A percentile compares a stretch with the other conserved stretches of the same genome.
Conservation (phyloP, 2,888 invertebrate genomes). For the Agonopterix arenella region DNA sequence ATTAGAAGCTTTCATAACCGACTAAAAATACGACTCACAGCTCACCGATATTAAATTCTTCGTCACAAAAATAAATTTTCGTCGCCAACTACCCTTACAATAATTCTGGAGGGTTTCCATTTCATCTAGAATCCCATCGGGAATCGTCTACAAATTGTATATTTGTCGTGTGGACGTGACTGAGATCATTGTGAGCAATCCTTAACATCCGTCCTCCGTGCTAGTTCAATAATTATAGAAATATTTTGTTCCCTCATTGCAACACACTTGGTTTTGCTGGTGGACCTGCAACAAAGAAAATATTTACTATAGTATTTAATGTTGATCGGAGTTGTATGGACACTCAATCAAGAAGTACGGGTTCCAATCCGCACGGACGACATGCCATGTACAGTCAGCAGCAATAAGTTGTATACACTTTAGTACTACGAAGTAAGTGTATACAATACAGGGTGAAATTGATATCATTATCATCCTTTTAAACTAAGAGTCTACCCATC, state of each 20-base stretch:
- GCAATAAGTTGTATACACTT: too few relatives aligned
- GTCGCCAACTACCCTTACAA: slow-evolving; percentile 5
- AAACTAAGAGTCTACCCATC: too few relatives aligned
- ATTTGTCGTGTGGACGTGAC: slow-evolving; percentile 60
- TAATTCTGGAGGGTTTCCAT: slow-evolving; percentile 9
- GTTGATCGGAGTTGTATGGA: background rate
- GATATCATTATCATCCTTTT: too few relatives aligned
- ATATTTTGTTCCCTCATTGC: slow-evolving; percentile 33
- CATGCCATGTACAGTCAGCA: too few relatives aligned
- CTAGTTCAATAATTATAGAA: slow-evolving; percentile 16
- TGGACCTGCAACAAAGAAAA: slow-evolving; percentile 32
- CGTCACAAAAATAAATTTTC: background rate
- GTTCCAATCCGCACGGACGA: too few relatives aligned
- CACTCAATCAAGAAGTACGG: too few relatives aligned
- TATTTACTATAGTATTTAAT: background rate
- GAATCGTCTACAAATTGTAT: slow-evolving; percentile 27
- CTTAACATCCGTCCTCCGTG: slow-evolving; percentile 17
- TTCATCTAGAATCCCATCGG: background rate
- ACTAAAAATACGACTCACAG: background rate
- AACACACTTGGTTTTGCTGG: slow-evolving; percentile 45
- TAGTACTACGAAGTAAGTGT: too few relatives aligned
- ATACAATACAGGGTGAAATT: too few relatives aligned
- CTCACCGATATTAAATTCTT: background rate
- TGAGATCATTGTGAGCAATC: slow-evolving; percentile 55
- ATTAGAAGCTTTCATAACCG: too few relatives aligned